Conservation (phyloP, 2,113 vertebrate genomes). For the Falcunculus frontatus region DNA sequence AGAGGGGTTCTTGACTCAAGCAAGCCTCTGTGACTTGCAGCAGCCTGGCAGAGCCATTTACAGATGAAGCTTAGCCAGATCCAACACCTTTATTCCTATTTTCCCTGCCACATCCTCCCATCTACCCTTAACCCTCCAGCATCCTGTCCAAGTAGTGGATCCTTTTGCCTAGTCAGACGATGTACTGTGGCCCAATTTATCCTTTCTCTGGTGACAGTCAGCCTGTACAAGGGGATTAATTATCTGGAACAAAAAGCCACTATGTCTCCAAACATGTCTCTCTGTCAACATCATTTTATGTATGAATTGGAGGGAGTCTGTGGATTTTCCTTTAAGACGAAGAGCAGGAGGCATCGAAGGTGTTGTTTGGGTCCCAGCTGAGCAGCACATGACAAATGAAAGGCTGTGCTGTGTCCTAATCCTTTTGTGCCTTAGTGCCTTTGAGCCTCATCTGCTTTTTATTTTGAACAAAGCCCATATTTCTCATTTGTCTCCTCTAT, state of each 20-base stretch:
- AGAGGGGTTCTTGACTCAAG: not conserved
- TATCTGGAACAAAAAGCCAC: not conserved
- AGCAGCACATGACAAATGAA: constrained; percentile 3
- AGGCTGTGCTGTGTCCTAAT: not conserved
- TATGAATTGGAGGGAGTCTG: not conserved
- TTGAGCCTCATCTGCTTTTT: constrained; percentile 20
- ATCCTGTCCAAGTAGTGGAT: not conserved
- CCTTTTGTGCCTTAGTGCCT: not conserved
- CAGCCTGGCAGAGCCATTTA: not conserved
- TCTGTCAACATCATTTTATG: not conserved
- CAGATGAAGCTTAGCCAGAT: not conserved
- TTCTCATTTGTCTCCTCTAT: constrained; percentile 10
- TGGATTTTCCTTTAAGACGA: not conserved
- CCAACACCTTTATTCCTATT: not conserved
- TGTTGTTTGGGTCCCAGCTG: not conserved
- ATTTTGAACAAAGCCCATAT: not conserved
- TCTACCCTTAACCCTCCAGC: not conserved
- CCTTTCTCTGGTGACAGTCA: not conserved
- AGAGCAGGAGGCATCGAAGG: not conserved
- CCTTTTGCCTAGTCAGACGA: not conserved
- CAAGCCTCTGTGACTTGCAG: not conserved
- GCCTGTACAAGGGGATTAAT: not conserved
- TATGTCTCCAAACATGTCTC: not conserved
- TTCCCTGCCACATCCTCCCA: not conserved
- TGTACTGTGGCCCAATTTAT: not conserved